phyloP scores from a whole-genome alignment of 2,888 invertebrate genomes.

The Drosophila mulleri region DNA sequence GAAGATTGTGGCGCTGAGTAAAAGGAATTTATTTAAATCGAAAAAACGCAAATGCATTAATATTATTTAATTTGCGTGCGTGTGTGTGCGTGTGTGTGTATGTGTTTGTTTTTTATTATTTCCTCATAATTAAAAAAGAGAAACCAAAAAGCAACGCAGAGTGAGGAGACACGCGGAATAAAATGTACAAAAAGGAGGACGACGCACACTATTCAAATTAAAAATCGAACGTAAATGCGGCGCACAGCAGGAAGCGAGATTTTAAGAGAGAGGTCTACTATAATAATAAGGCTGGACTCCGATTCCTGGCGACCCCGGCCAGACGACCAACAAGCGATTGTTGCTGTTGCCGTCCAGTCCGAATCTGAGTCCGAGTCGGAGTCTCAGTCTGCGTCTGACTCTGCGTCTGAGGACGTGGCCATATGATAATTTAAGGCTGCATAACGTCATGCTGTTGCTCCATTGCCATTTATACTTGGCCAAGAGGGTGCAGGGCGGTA shows the following conservation, averaged over 20 bases:
- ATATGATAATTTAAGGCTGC: constrained; percentile 82
- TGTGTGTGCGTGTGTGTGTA: background rate
- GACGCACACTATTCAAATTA: constrained; percentile 77
- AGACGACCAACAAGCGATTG: constrained; percentile 55
- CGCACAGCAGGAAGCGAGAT: constrained; percentile 75
- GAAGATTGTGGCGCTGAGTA: constrained; percentile 21
- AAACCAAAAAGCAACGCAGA: constrained; percentile 7
- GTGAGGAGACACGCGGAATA: constrained; percentile 7
- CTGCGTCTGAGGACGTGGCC: constrained; percentile 43
- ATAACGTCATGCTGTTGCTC: constrained; percentile 81
- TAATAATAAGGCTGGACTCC: constrained; percentile 41
- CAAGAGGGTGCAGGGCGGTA: constrained; percentile 1
- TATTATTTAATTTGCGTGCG: constrained; percentile 66
- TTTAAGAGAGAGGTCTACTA: constrained; percentile 38
- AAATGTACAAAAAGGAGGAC: constrained; percentile 29
- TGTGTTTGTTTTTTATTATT: constrained; percentile 56
- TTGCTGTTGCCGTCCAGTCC: constrained; percentile 32
- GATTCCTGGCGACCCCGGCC: constrained; percentile 46
- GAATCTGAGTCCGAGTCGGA: constrained; percentile 11
- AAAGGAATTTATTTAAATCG: constrained; percentile 75
- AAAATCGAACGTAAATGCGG: constrained; percentile 82
- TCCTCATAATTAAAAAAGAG: constrained; percentile 70
- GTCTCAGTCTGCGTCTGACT: constrained; percentile 1
- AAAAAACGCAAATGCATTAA: constrained; percentile 74
- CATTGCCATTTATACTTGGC: constrained; percentile 76